A percentile compares a stretch with the other conserved stretches of the same genome.
Evolutionary conservation across 2,113 vertebrate species (phyloP).

Genomic region (Melospiza georgiana): DNA sequence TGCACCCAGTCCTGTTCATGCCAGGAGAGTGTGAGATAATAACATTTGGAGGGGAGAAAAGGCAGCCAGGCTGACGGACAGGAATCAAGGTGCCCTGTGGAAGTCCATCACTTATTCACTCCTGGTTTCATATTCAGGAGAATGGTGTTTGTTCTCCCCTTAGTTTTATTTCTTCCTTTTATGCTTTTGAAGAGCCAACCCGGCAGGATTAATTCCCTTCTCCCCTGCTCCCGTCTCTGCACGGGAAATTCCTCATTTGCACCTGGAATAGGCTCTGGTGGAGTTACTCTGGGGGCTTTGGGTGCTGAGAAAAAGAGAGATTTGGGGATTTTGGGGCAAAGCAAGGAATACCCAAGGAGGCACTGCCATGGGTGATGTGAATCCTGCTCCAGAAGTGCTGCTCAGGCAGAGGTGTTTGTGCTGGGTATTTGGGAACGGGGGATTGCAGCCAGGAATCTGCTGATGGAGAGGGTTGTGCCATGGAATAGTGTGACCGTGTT

Average conservation of each 20-base stretch:
- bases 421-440: background rate
- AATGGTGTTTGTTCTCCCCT: background rate
- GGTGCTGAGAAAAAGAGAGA: background rate
- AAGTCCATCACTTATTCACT: constrained; percentile 47
- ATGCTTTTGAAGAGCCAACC: background rate
- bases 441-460: background rate
- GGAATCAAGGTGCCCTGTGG: constrained; percentile 55
- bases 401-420: background rate
- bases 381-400: background rate
- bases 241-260: background rate
- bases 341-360: background rate
- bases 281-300: background rate
- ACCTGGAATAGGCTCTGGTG: background rate
- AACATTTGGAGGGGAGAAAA: constrained; percentile 46
- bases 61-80: constrained; percentile 45
- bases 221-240: background rate
- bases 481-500: too few relatives aligned
- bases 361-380: background rate
- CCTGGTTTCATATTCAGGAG: constrained; percentile 25
- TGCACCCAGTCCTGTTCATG: constrained; percentile 50
- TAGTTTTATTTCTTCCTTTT: background rate
- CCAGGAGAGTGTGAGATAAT: constrained; percentile 69
- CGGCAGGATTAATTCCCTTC: constrained; percentile 2
- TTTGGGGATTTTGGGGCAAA: background rate
- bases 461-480: background rate